Evolutionary conservation across 2,113 vertebrate genomes (phyloP).

Genomic region (Macquaria australasica): DNA sequence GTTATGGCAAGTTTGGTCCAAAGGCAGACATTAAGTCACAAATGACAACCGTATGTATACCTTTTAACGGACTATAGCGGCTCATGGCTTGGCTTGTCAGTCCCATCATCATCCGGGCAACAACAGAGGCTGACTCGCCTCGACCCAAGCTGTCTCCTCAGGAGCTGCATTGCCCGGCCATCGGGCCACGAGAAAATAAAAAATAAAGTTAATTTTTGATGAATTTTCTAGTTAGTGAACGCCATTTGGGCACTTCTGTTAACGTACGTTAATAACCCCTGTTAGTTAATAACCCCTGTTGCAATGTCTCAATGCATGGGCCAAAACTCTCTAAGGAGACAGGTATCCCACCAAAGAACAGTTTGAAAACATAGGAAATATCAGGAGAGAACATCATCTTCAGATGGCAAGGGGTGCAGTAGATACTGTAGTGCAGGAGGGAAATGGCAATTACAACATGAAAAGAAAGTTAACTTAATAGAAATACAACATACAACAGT

Average conservation of each 20-base stretch:
- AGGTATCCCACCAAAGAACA: too few species aligned
- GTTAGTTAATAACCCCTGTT: not conserved
- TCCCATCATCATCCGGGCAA: not conserved
- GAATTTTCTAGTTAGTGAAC: not conserved
- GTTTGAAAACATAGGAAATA: too few species aligned
- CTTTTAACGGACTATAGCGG: too few species aligned
- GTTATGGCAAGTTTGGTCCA: not conserved
- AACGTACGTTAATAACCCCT: not conserved
- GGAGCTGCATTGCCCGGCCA: too few species aligned
- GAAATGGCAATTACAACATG: not conserved
- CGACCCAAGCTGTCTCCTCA: not conserved
- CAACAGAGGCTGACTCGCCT: not conserved
- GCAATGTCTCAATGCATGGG: not conserved
- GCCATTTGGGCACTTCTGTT: not conserved
- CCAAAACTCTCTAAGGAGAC: not conserved
- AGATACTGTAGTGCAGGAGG: not conserved
- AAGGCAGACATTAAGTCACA: not conserved
- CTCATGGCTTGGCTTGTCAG: not conserved
- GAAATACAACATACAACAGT: not conserved
- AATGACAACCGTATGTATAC: not conserved
- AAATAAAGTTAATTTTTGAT: not conserved
- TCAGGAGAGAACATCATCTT: too few species aligned
- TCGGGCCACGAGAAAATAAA: not conserved
- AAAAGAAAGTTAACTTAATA: not conserved
- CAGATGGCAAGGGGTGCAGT: too few species aligned